Percentiles rank a stretch among this genome's conserved stretches.
These are phyloP conservation scores for Emmelina monodactyla DNA, from an alignment of 2,888 invertebrate genomes.

Conservation along the genomic window DNA sequence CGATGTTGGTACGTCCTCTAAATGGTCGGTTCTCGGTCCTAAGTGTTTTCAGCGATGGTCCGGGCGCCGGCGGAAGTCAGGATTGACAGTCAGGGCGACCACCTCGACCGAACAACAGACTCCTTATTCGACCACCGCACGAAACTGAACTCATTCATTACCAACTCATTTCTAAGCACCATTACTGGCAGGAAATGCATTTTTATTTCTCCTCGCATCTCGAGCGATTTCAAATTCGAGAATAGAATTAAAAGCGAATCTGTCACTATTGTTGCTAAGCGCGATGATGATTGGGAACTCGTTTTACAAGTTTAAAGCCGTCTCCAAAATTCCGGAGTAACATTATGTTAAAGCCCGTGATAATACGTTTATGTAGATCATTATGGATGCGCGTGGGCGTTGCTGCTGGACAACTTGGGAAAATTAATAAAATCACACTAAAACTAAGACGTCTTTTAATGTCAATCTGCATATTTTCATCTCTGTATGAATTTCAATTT, in stretches of 20 bases:
- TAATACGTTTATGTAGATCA: slow-evolving; percentile 6
- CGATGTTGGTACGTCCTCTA: not conserved
- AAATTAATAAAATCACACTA: too few species aligned
- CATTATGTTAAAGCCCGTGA: not conserved
- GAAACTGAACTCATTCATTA: not conserved
- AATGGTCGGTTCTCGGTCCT: slow-evolving; percentile 14
- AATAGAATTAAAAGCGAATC: not conserved
- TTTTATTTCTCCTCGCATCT: too few species aligned
- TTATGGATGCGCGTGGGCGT: slow-evolving; percentile 5
- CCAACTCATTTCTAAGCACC: not conserved
- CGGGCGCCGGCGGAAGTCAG: slow-evolving; percentile 55
- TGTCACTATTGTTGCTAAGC: not conserved
- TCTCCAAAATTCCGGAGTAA: not conserved
- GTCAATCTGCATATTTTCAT: too few species aligned
- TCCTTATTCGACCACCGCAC: slow-evolving; percentile 23
- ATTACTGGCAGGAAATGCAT: not conserved
- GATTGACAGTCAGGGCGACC: slow-evolving; percentile 41
- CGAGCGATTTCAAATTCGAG: too few species aligned
- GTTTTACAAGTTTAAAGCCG: slow-evolving; percentile 5
- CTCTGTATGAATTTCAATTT: too few species aligned
- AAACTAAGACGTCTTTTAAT: too few species aligned
- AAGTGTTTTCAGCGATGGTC: slow-evolving; percentile 47
- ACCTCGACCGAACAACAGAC: slow-evolving; percentile 33
- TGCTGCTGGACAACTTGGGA: too few species aligned
- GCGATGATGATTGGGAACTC: not conserved